Base-by-base conservation (phyloP, 1,140 invertebrate species). In the Sminthurides bifidus region DNA sequence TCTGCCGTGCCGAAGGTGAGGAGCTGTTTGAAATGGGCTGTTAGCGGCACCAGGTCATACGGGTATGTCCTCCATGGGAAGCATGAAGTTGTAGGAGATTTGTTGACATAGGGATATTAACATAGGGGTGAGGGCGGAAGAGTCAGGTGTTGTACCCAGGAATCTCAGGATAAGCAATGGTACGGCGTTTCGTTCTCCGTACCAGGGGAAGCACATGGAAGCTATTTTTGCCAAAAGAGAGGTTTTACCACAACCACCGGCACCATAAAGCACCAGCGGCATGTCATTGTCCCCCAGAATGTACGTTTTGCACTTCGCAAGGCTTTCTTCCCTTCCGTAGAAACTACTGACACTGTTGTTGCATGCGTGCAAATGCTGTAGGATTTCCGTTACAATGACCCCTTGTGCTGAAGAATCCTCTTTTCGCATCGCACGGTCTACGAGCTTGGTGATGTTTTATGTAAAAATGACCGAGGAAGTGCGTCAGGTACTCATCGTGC, bases 171-270 rank as follows among this genome's bases (percentile, higher is more conserved):
- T 80, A 67, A 89, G 83, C 3, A 94, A 81, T 3, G 92, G 89
- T 61, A 82, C 81, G 3, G 78, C 79, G 14, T 63, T 59, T 3
- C 51, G 17, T 5, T 56, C 41, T 10, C 14, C 37, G 33, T 50
- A 60, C 63, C 63, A 65, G n/a, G 50, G 43, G 40, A 65, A 65
- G 37, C 50, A 58, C 63, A 61, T 65, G 2, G 64, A 59, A 2
- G 92, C 89, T 55, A 85, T 85, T 75, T 95, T 95, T 3, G 94
- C 88, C 50, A 98, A 72, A 1, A 98, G 74, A 3, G 93, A 96
- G 3, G 93, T 98, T 74, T 98, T 98, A 1, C 94, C 94, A 68
- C 92, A 97, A 27, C 94, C 94, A 66, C 90, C 89, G 73, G 91
- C 89, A 1, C 94, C 94, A 69, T 91, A 91, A 54, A 97, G 75